Evolutionary conservation across 2,113 vertebrate species (phyloP).

Genomic region (Synodontis membranacea): DNA sequence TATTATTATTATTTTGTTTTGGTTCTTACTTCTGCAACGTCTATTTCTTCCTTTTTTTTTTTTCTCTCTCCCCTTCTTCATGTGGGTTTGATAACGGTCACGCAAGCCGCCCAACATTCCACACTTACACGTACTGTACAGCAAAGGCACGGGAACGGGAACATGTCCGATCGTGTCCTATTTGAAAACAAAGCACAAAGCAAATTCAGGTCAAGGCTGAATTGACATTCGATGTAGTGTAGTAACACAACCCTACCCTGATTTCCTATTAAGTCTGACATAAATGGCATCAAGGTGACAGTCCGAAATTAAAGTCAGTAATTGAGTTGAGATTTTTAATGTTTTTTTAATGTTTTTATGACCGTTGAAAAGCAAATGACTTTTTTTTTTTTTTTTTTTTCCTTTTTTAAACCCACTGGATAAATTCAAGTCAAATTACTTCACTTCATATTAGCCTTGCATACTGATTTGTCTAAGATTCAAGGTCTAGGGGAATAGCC

Average conservation of each 20-base stretch:
- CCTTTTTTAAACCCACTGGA: background rate
- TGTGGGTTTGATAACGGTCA: background rate
- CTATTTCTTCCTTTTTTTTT: background rate
- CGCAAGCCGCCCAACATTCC: background rate
- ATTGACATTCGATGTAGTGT: background rate
- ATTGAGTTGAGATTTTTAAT: slow-evolving; percentile 16
- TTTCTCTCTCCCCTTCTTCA: too few species aligned
- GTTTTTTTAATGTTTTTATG: too few species aligned
- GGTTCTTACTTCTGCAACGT: slow-evolving; percentile 2
- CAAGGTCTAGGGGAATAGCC: background rate
- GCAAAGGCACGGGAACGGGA: background rate
- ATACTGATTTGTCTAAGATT: background rate
- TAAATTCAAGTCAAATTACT: background rate
- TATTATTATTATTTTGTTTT: background rate
- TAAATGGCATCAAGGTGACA: background rate
- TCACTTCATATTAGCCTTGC: background rate
- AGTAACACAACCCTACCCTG: background rate
- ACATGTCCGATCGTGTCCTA: background rate
- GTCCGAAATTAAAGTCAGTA: slow-evolving; percentile 14
- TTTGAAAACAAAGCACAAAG: background rate
- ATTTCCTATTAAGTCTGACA: background rate
- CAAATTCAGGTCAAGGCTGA: background rate
- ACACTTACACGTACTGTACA: background rate
- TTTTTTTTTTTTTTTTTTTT: too few species aligned
- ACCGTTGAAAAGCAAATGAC: background rate